Evolutionary conservation across 2,113 vertebrate species (phyloP).

Genomic region (Salminus brasiliensis): DNA sequence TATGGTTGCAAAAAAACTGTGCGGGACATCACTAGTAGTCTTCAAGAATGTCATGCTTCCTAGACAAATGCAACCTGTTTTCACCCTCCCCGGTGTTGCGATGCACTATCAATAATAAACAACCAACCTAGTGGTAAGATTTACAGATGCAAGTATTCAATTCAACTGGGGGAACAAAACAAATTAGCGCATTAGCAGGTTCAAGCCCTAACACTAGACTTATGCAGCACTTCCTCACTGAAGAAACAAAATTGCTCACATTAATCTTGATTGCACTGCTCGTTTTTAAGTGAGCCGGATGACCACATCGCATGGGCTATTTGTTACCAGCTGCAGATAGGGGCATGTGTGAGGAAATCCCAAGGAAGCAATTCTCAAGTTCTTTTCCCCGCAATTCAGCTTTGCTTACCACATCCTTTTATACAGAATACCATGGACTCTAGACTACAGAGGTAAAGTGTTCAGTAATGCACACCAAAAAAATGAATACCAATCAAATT

Average conservation of each 20-base stretch:
- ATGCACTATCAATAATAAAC: background rate
- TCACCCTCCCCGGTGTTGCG: background rate
- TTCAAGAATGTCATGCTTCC: background rate
- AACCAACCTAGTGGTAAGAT: constrained; percentile 4
- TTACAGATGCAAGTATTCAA: constrained; percentile 14
- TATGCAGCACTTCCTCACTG: background rate
- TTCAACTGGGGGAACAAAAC: constrained; percentile 2
- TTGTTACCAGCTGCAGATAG: background rate
- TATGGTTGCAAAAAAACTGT: no score
- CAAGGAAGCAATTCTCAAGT: background rate
- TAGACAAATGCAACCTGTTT: background rate
- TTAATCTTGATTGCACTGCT: constrained; percentile 11
- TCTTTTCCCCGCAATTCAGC: background rate
- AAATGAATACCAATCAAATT: background rate
- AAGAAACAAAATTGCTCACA: constrained; percentile 13
- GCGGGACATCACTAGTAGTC: no score
- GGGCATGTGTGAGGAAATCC: background rate
- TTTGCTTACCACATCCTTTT: constrained; percentile 5
- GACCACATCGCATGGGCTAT: background rate
- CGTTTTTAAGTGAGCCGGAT: background rate
- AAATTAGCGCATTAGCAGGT: background rate
- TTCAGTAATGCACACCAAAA: constrained; percentile 7
- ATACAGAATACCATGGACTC: background rate
- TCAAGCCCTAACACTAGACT: background rate
- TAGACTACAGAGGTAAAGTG: background rate